These are phyloP conservation scores for Schizopygopsis pylzovi DNA, from an alignment of 2,797 vertebrate genomes.

Conservation along the genomic window DNA sequence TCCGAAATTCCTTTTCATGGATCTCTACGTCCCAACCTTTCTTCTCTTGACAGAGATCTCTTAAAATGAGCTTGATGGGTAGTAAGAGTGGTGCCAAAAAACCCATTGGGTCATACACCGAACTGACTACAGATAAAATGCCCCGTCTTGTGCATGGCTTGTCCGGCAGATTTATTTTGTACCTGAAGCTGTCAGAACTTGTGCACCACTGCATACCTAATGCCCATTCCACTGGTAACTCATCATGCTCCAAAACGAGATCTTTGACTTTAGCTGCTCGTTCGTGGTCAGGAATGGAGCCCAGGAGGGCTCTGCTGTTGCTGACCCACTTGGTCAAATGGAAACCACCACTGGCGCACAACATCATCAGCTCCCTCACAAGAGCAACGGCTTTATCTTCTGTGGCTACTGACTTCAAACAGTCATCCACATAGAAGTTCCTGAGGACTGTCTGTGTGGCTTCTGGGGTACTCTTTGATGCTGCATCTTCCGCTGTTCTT, in stretches of 20 bases:
- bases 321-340: too few species aligned
- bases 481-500: constrained; percentile 4
- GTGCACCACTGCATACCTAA: neutral
- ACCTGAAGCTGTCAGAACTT: constrained; percentile 9
- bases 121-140: constrained; percentile 14
- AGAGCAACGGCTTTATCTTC: too few species aligned
- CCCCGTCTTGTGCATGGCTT: constrained; percentile 3
- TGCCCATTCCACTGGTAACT: neutral
- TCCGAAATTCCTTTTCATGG: neutral
- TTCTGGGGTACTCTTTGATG: constrained; percentile 1
- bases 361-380: too few species aligned
- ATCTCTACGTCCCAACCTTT: constrained; percentile 1
- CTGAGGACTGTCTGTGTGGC: too few species aligned
- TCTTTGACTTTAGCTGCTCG: constrained; percentile 10
- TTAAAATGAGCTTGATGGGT: constrained; percentile 26
- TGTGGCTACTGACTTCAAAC: neutral
- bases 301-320: too few species aligned
- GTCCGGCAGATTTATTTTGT: neutral
- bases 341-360: too few species aligned
- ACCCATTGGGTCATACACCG: constrained; percentile 21
- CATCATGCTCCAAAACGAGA: neutral
- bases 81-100: constrained; percentile 32
- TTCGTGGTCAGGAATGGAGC: neutral
- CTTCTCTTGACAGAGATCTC: constrained; percentile 36
- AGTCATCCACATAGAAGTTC: constrained; percentile 8